Base-by-base conservation (phyloP, 2,797 vertebrate species). In the Choloepus didactylus region DNA sequence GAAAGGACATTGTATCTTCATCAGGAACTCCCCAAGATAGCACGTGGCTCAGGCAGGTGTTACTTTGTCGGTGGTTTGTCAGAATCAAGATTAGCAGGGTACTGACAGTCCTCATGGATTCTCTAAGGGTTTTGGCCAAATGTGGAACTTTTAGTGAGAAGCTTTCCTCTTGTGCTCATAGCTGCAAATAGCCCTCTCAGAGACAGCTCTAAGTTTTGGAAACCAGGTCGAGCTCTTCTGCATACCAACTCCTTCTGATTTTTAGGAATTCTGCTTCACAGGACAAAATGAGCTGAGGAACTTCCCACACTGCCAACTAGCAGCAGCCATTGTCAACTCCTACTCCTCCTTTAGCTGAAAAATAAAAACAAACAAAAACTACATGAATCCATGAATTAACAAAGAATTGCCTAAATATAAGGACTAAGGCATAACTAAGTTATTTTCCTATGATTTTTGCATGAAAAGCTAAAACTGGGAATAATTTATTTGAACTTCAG, bases 1-100 rank as follows among this genome's bases (percentile, higher is more conserved):
- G 2, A 59, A 27, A 6, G 54, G 54, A 15, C 16, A 14, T 54
- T 15, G 0, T 0, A 0, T 25, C 9, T 31, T 79, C 7, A 23
- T 38, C 8, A 4, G 35, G 3, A 46, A 6, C 10, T 3, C 16
- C 23, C 0, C 2, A 0, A 6, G 15, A 2, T 14, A 69, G 66
- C 21, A 21, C 18, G 41, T 16, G 44, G 35, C 3, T 25, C 66
- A 29, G 10, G 27, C 31, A 23, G 6, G 18, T 0, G 3, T 49
- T 46, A 31, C 27, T 21, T 5, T 11, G 0, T 27, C 23, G 21
- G 0, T 6, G 18, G 1, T 4, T 49, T 25, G n/a, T 5, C 15
- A 62, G 69, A 70, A 12, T 35, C 44, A 12, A 31, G 16, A 10
- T 7, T 23, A 23, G 14, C 23, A 31, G 69, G 35, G 23, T 23